Percentiles rank a stretch among this genome's conserved stretches.
Evolutionary conservation across 2,888 invertebrate species (phyloP).

Genomic region (Diploptera punctata): DNA sequence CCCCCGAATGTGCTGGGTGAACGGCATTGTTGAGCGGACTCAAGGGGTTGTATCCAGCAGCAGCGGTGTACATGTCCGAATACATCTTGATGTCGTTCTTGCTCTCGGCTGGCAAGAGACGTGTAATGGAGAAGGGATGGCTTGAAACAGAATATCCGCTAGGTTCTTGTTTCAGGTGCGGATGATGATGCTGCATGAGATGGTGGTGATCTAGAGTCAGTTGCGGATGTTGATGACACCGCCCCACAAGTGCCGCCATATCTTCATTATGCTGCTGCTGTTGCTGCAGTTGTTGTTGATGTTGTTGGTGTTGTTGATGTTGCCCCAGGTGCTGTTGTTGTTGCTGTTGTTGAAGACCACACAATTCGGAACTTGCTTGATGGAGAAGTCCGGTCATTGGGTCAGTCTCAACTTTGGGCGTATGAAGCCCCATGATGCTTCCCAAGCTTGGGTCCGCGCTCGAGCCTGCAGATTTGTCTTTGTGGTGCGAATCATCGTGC

Average conservation of each 20-base stretch:
- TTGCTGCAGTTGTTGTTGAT: slow-evolving; percentile 60
- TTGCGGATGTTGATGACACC: slow-evolving; percentile 61
- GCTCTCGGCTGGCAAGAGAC: slow-evolving; percentile 86
- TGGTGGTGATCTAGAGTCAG: slow-evolving; percentile 53
- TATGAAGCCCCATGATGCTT: slow-evolving; percentile 55
- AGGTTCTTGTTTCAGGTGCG: slow-evolving; percentile 80
- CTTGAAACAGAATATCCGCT: slow-evolving; percentile 76
- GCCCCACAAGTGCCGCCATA: slow-evolving; percentile 69
- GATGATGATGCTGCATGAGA: slow-evolving; percentile 62
- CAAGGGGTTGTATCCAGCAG: slow-evolving; percentile 57
- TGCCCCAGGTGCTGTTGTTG: slow-evolving; percentile 58
- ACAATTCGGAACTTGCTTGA: slow-evolving; percentile 62
- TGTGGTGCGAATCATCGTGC: slow-evolving; percentile 51
- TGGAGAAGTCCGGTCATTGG: slow-evolving; percentile 72
- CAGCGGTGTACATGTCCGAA: slow-evolving; percentile 67
- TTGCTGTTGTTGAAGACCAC: slow-evolving; percentile 51
- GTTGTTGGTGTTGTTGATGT: slow-evolving; percentile 59
- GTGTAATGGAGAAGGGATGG: slow-evolving; percentile 95
- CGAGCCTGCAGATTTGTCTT: slow-evolving; percentile 14
- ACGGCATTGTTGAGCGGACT: slow-evolving; percentile 43
- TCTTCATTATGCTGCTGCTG: slow-evolving; percentile 62
- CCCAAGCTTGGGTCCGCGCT: slow-evolving; percentile 46
- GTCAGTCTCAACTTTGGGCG: slow-evolving; percentile 64
- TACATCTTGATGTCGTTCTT: slow-evolving; percentile 94
- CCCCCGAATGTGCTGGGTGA: slow-evolving; percentile 50